A percentile compares a stretch with the other conserved stretches of the same genome.
phyloP scores from a whole-genome alignment of 2,113 vertebrate genomes.

The Origma solitaria region DNA sequence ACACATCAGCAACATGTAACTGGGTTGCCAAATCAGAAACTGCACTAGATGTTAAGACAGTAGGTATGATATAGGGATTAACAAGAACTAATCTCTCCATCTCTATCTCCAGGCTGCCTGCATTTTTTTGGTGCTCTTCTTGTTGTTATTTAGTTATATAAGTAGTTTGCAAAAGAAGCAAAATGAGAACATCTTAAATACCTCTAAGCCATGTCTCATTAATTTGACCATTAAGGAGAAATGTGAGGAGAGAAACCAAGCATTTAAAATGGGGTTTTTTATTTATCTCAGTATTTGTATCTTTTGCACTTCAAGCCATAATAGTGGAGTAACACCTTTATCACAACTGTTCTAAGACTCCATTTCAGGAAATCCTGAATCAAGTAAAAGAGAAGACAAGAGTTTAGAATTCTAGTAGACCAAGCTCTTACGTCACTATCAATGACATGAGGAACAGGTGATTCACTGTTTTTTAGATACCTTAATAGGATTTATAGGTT shows the following conservation, averaged over 20 bases:
- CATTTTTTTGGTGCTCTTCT: not conserved
- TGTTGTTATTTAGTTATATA: not conserved
- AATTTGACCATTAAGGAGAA: not conserved
- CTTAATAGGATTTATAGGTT: not conserved
- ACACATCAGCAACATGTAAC: not conserved
- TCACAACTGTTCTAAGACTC: not conserved
- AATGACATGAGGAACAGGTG: not conserved
- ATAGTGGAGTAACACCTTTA: not conserved
- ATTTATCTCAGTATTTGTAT: not conserved
- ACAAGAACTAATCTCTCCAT: not conserved
- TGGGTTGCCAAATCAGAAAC: not conserved
- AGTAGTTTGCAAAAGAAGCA: not conserved
- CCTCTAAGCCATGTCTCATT: not conserved
- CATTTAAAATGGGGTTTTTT: not conserved
- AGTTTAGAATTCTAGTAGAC: not conserved
- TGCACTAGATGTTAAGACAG: not conserved
- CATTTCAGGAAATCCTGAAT: not conserved
- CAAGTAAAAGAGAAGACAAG: not conserved
- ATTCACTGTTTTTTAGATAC: not conserved
- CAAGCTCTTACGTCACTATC: not conserved
- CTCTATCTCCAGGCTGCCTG: not conserved
- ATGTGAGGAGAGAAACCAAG: not conserved
- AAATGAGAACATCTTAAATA: not conserved
- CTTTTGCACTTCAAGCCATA: not conserved
- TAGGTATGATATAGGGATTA: not conserved